Evolutionary conservation across 2,888 invertebrate genomes (phyloP), one percentile per base, ranked within the genome.

Genomic region (Chesias legatella): DNA sequence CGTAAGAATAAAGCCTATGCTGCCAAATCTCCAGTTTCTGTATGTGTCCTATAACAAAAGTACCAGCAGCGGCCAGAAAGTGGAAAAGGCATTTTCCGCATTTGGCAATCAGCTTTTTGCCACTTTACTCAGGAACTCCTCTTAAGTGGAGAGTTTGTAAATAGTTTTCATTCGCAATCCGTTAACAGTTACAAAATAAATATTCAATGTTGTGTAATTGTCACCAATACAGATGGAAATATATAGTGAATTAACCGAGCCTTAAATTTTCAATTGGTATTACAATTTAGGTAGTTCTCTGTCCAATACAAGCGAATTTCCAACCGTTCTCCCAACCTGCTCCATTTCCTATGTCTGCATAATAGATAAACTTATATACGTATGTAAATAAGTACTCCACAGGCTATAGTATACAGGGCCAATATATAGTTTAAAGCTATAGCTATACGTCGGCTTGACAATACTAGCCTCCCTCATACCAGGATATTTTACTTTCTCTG

Each of bases 401-500:
- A 66, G 70, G 60, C 72, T 73, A 74, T 77, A 77, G 70, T 74
- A 81, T 70, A 75, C 69, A 68, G 73, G 67, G 63, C 69, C 78
- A 64, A 83, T 81, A 83, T 84, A 83, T 85, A 86, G 85, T 86
- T 86, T 84, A 85, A 88, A 86, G 80, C 81, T 86, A 84, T 85
- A 84, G 72, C 64, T 86, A 82, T 84, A 81, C 72, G 80, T 80
- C 63, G 76, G 73, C 79, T 85, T 88, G 86, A 88, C 86, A 88
- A 85, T 88, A 81, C 84, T 86, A 83, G 85, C 83, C 84, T 75
- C 83, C 86, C 84, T 73, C 83, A 82, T 73, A 80, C 83, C 83
- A 84, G 85, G 83, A 83, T 83, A 85, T 82, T 86, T 84, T 84
- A 84, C 85, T 88, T 86, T 88, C 83, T 81, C 86, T 86, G 85